These are phyloP conservation scores for Actenoides lindsayi DNA, from an alignment of 2,113 vertebrate genomes.

Conservation along the genomic window DNA sequence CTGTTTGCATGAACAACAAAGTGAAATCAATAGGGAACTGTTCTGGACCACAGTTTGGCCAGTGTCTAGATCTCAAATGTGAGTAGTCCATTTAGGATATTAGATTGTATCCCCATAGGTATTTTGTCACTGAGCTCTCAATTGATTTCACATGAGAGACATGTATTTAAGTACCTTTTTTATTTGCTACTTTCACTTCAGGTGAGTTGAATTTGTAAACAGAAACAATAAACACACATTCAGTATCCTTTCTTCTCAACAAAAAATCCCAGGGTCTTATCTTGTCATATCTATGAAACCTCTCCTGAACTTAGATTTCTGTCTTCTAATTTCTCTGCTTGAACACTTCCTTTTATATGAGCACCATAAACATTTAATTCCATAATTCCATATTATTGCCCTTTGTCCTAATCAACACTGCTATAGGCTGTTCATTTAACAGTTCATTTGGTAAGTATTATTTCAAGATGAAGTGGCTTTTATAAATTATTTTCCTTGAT, in stretches of 20 bases:
- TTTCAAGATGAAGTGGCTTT: not conserved
- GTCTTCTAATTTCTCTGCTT: not conserved
- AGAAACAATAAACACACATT: not conserved
- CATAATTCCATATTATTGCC: not conserved
- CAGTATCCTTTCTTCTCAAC: not conserved
- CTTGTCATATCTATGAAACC: not conserved
- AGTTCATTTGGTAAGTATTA: slow-evolving; percentile 1
- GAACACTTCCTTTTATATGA: not conserved
- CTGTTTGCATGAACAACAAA: not conserved
- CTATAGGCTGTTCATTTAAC: not conserved
- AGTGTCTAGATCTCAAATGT: not conserved
- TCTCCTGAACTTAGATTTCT: not conserved
- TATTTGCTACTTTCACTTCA: not conserved
- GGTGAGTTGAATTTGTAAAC: not conserved
- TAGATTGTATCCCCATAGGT: not conserved
- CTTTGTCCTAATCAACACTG: not conserved
- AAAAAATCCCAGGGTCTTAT: not conserved
- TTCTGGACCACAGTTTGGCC: not conserved
- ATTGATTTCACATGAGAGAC: not conserved
- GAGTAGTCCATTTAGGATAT: not conserved
- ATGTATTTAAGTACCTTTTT: not conserved
- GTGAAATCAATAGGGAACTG: not conserved
- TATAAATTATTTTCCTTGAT: not conserved
- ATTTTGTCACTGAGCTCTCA: not conserved
- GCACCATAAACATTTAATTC: not conserved